phyloP scores from a whole-genome alignment of 2,888 invertebrate species.

The Torymus aiolomorphi region DNA sequence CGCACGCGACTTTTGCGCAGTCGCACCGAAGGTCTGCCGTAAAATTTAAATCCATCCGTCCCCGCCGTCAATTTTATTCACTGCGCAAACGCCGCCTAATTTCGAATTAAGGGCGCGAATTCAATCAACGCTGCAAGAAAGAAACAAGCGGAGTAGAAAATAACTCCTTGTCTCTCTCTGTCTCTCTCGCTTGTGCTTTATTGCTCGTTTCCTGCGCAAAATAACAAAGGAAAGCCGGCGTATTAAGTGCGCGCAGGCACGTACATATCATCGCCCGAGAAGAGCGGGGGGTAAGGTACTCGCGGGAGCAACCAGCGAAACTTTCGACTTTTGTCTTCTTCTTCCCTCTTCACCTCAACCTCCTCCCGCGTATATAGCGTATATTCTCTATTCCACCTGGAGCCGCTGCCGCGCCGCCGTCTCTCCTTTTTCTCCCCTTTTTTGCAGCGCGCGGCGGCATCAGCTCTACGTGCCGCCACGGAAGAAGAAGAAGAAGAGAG shows the following conservation, averaged over 20 bases:
- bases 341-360: background rate
- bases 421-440: background rate
- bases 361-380: slow-evolving; percentile 9
- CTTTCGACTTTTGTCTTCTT: slow-evolving; percentile 40
- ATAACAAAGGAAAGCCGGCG: slow-evolving; percentile 32
- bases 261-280: slow-evolving; percentile 39
- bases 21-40: no score
- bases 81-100: slow-evolving; percentile 1
- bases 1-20: no score
- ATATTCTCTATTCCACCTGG: slow-evolving; percentile 42
- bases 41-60: no score
- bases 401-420: background rate
- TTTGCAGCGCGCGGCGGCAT: slow-evolving; percentile 15
- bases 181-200: slow-evolving; percentile 11
- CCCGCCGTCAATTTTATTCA: slow-evolving; percentile 20
- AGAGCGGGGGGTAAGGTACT: background rate
- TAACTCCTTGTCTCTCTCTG: background rate
- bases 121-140: slow-evolving; percentile 24
- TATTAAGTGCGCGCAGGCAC: slow-evolving; percentile 41
- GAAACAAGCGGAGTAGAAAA: slow-evolving; percentile 20
- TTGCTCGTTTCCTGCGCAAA: slow-evolving; percentile 43
- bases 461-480: slow-evolving; percentile 47
- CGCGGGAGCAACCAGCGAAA: slow-evolving; percentile 13
- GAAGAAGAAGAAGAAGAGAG: slow-evolving; percentile 8
- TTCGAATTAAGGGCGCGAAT: slow-evolving; percentile 44